Base-by-base conservation (phyloP, 2,113 vertebrate genomes). In the Corvus moneduloides region DNA sequence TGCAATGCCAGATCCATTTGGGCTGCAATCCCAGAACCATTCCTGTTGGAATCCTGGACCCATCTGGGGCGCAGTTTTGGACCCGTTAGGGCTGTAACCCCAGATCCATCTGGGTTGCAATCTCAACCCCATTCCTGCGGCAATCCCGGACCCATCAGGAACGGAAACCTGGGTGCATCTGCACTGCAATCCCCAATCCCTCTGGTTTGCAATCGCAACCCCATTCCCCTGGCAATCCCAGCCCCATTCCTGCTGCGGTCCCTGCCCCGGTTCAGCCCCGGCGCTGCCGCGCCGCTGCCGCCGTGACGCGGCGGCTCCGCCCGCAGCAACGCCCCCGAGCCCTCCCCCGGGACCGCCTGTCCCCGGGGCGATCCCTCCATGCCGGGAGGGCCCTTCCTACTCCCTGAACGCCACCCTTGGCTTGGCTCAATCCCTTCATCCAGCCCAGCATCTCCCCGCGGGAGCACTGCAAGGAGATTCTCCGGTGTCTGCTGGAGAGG, bases 381-480 rank as follows among this genome's bases (percentile, higher is more conserved):
- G 2, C 3, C 13, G 6, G 66, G 22, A 49, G 15, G 11, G 9
- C 33, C 64, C 6, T 63, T 48, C 74, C 66, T 80, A 0, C 9
- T 16, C 13, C 44, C 14, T 3, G 16, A 0, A 9, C 21, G 6
- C 39, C 46, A 3, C 15, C 22, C 30, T 39, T 0, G 51, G 13
- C 2, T 9, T 0, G 51, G 10, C 1, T 9, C 72, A 4, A 10
- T 5, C 72, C 79, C 46, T 63, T 6, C 63, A 0, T 10, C 37
- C 12, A 12, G 5, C 2, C 6, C 52, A 1, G 62, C 58, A 4
- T 13, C 52, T 5, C 30, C 74, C 71, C 9, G 5, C 35, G 7
- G 41, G 3, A 28, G 21, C 37, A 0, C 4, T 0, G 13, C 16
- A 0, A 11, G 82, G 20, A 30, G 75, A 44, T 48, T 58, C 71